Evolutionary conservation across 2,797 vertebrate species (phyloP).

Genomic region (Mareca penelope): DNA sequence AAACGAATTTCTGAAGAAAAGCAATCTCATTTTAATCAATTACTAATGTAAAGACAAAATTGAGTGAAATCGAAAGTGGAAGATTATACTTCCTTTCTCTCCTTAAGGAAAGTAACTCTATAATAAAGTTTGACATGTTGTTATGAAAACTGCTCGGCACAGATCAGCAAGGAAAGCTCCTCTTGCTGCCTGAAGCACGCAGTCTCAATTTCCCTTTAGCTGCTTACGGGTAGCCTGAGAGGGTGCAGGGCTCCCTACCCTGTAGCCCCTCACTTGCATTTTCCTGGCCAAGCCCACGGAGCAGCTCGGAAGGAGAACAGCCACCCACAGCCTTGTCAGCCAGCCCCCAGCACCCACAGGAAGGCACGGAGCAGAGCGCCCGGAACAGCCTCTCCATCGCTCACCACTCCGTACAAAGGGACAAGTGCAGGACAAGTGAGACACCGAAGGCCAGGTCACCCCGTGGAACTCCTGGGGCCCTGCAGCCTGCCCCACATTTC

Average conservation of each 20-base stretch:
- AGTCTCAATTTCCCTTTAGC: background rate
- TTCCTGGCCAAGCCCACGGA: background rate
- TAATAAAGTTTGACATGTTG: background rate
- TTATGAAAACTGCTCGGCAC: background rate
- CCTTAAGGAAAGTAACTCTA: background rate
- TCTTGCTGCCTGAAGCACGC: background rate
- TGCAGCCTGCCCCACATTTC: background rate
- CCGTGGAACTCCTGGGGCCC: fast-evolving
- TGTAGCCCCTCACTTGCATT: background rate
- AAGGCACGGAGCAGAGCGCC: background rate
- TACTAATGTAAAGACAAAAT: background rate
- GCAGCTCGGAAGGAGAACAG: background rate
- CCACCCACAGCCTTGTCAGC: fast-evolving
- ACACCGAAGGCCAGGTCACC: fast-evolving
- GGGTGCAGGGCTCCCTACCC: background rate
- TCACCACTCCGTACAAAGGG: fast-evolving
- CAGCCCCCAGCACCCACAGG: fast-evolving
- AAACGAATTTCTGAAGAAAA: background rate
- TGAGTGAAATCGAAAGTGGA: background rate
- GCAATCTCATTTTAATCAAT: background rate
- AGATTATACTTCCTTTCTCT: background rate
- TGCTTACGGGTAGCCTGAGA: background rate
- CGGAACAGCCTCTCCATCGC: background rate
- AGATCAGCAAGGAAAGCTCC: background rate
- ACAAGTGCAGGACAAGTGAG: fast-evolving